phyloP scores from a whole-genome alignment of 1,140 invertebrate genomes.

The Magallana ariakensis region DNA sequence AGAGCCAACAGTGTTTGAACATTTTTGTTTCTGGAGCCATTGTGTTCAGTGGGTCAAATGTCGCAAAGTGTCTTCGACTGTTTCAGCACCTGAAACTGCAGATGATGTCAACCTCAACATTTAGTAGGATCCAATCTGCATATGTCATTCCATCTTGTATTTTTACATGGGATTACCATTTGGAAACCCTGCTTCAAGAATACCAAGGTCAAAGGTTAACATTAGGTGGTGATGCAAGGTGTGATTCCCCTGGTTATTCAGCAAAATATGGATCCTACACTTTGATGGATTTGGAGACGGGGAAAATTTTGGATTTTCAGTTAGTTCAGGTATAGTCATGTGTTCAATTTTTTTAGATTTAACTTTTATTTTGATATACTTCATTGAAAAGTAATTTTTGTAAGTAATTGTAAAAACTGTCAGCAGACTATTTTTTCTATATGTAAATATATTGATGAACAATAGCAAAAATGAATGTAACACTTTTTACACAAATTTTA shows the following conservation, averaged over 20 bases:
- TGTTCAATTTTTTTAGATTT: too few species aligned
- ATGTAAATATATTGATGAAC: too few species aligned
- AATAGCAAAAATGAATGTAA: too few species aligned
- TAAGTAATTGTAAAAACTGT: too few species aligned
- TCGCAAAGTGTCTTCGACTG: not conserved
- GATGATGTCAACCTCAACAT: not conserved
- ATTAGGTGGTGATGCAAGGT: slow-evolving; percentile 39
- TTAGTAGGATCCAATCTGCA: not conserved
- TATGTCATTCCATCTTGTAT: not conserved
- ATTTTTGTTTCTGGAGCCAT: not conserved
- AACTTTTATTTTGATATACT: too few species aligned
- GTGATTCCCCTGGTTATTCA: slow-evolving; percentile 38
- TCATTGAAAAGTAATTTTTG: too few species aligned
- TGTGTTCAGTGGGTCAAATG: not conserved
- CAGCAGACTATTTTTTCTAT: too few species aligned
- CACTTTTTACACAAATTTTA: not conserved
- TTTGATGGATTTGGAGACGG: not conserved
- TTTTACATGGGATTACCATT: not conserved
- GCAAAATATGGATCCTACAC: slow-evolving; percentile 44
- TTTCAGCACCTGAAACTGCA: not conserved
- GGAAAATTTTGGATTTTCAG: slow-evolving; percentile 3
- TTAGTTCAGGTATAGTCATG: slow-evolving; percentile 4
- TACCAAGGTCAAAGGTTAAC: not conserved
- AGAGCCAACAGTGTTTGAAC: not conserved
- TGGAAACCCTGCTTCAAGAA: not conserved